Evolutionary conservation across 2,797 vertebrate genomes (phyloP).

Genomic region (Ataeniobius toweri): DNA sequence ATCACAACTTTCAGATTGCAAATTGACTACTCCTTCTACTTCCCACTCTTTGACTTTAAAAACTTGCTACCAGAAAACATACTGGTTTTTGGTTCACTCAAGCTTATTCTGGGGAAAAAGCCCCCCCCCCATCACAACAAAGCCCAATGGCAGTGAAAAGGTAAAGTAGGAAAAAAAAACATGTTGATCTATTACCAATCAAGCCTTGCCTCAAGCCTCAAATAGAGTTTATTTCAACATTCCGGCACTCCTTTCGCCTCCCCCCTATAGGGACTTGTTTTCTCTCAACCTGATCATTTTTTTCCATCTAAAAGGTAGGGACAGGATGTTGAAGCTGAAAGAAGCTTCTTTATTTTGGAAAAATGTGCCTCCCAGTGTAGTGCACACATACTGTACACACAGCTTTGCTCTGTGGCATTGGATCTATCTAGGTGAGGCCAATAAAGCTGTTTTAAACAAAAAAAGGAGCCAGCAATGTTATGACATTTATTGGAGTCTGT

Average conservation of each 20-base stretch:
- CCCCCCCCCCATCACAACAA: slow-evolving; percentile 36
- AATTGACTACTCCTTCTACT: neutral
- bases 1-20: neutral
- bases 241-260: slow-evolving; percentile 49
- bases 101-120: slow-evolving; percentile 6
- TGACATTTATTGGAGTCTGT: slow-evolving; percentile 61
- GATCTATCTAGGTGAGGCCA: slow-evolving; percentile 35
- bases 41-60: neutral
- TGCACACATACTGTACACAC: slow-evolving; percentile 15
- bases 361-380: neutral
- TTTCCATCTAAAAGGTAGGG: slow-evolving; percentile 57
- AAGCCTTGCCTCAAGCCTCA: slow-evolving; percentile 64
- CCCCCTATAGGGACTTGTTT: slow-evolving; percentile 74
- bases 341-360: neutral
- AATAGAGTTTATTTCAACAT: slow-evolving; percentile 70
- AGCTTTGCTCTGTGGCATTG: slow-evolving; percentile 13
- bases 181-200: slow-evolving; percentile 63
- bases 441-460: slow-evolving; percentile 62
- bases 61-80: slow-evolving; percentile 32
- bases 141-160: slow-evolving; percentile 14
- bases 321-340: slow-evolving; percentile 62
- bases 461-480: slow-evolving; percentile 38
- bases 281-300: slow-evolving; percentile 50
- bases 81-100: slow-evolving; percentile 1
- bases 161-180: slow-evolving; percentile 39